Base-by-base conservation (phyloP, 2,888 invertebrate genomes). In the Lepas anatifera region DNA sequence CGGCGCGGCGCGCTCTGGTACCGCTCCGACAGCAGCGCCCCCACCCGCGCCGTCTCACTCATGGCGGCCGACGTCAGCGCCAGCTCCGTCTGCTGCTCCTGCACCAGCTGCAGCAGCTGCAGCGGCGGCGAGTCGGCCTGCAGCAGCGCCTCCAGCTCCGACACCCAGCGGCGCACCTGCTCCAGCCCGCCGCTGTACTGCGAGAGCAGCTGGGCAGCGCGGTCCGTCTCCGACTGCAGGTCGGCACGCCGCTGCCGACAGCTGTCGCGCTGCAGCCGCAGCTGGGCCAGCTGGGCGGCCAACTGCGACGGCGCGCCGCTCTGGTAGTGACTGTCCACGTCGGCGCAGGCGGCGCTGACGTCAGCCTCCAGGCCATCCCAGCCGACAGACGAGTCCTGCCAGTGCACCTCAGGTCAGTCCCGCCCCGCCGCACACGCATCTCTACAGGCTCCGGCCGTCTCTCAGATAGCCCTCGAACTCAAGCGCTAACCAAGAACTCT, bases 191-290 rank as follows among this genome's bases (percentile, higher is more conserved):
- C 82, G 67, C 87, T 81, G 80, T 92, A 94, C 75, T 94, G 93
- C 68, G 87, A 85, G 71, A 92, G 86, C 71, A 89, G 85, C 25
- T 90, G 90, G 76, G 88, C 86, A 35, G 93, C 94, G 74, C 92
- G 87, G 79, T 92, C 91, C 81, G 90, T 89, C 79, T 92, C 92
- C 78, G 90, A 85, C 77, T 89, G 88, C 80, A 92, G 92, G 77
- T 91, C 90, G 78, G 82, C 67, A 87, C 81, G 80, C 92, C 94
- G 75, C 94, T 93, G 69, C 87, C 85, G 71, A 92, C 86, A 71
- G 89, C 85, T 25, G 90, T 90, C 76, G 88, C 86, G 35, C 29
- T 27, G 32, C 27, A 43, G 48, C 43, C 46, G 32, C 46, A 41
- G 22, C 27, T 46, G 46, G 13, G 68, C 43, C 68, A 68, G 35